Percentiles rank a stretch among this genome's conserved stretches.
These are phyloP conservation scores for Parauchenoglanis ngamensis DNA, from an alignment of 2,797 vertebrate genomes.

Conservation along the genomic window DNA sequence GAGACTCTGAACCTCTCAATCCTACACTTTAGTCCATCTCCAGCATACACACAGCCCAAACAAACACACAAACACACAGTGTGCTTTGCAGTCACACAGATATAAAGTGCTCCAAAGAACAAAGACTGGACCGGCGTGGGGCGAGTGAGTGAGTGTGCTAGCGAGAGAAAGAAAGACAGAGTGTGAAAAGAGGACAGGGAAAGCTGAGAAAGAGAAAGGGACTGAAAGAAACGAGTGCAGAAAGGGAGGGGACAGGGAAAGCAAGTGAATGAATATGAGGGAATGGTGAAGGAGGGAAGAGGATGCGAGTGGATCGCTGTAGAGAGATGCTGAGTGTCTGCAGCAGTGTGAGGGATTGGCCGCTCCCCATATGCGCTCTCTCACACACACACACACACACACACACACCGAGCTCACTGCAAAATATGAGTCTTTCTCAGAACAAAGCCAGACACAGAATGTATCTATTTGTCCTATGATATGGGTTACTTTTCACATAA, in stretches of 20 bases:
- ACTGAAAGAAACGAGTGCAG: background rate
- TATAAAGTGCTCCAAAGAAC: slow-evolving; percentile 43
- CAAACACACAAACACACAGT: slow-evolving; percentile 2
- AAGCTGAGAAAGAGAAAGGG: background rate
- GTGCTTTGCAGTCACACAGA: slow-evolving; percentile 35
- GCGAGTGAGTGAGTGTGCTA: slow-evolving; percentile 31
- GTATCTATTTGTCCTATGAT: background rate
- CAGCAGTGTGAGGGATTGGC: slow-evolving; percentile 54
- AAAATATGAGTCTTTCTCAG: slow-evolving; percentile 35
- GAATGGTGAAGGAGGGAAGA: slow-evolving; percentile 36
- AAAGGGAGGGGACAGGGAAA: slow-evolving; percentile 1
- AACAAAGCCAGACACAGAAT: slow-evolving; percentile 11
- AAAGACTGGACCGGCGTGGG: slow-evolving; percentile 33
- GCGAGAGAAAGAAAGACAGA: slow-evolving; percentile 1
- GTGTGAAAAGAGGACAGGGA: background rate
- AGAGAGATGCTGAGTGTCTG: slow-evolving; percentile 56
- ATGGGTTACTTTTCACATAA: background rate
- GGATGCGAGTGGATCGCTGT: slow-evolving; percentile 38
- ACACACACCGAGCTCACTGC: slow-evolving; percentile 26
- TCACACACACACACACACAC: slow-evolving; percentile 36
- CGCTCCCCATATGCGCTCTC: slow-evolving; percentile 43
- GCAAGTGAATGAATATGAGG: slow-evolving; percentile 41
- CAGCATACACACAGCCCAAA: background rate
- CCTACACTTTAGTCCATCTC: slow-evolving; percentile 28
- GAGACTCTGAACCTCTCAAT: slow-evolving; percentile 20